These are phyloP conservation scores for Calliphora vomitoria DNA, from an alignment of 2,888 invertebrate species.

Conservation along the genomic window DNA sequence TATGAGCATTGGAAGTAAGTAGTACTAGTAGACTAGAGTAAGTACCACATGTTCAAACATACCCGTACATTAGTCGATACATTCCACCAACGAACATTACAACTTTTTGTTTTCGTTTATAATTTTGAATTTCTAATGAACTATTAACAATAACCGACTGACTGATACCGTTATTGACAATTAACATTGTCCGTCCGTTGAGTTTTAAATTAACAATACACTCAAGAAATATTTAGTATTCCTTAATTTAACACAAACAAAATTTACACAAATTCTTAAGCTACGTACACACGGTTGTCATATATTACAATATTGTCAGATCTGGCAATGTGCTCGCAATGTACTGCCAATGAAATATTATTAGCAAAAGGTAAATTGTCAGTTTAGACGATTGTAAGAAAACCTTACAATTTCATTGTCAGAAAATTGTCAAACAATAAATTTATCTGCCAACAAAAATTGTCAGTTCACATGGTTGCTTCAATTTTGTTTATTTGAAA, in stretches of 20 bases:
- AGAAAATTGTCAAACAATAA: too few species aligned
- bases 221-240: background rate
- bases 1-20: background rate
- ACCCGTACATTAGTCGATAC: background rate
- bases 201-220: background rate
- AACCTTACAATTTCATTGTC: too few species aligned
- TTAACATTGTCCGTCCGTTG: conserved; percentile 16
- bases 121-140: conserved; percentile 48
- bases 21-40: background rate
- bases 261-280: too few species aligned
- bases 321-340: too few species aligned
- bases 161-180: conserved; percentile 48
- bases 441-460: too few species aligned
- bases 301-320: too few species aligned
- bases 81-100: conserved; percentile 11
- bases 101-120: background rate
- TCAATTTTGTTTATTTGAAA: too few species aligned
- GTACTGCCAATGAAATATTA: too few species aligned
- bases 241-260: background rate
- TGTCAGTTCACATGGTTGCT: too few species aligned
- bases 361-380: too few species aligned
- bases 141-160: conserved; percentile 36
- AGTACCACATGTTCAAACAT: background rate
- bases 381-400: too few species aligned
- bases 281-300: too few species aligned